Evolutionary conservation across 2,113 vertebrate genomes (phyloP).

Genomic region (Butastur rufipennis): DNA sequence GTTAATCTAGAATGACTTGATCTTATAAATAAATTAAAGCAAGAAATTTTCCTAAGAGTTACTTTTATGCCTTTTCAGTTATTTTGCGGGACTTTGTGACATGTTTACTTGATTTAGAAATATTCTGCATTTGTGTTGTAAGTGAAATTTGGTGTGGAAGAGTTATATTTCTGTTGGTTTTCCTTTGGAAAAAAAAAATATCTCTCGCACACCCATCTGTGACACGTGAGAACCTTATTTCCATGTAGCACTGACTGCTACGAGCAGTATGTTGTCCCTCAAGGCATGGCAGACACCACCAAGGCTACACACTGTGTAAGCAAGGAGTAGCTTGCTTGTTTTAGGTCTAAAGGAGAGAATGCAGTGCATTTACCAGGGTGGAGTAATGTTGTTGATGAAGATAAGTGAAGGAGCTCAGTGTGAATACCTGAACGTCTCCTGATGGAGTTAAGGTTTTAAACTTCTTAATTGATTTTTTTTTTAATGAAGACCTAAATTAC

Average conservation of each 20-base stretch:
- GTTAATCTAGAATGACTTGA: not conserved
- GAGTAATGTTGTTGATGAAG: not conserved
- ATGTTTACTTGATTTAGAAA: not conserved
- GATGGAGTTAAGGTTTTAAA: not conserved
- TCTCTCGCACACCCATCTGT: not conserved
- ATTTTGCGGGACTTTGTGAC: not conserved
- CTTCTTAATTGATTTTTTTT: not conserved
- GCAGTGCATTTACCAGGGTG: not conserved
- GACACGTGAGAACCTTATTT: accelerated
- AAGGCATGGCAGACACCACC: not conserved
- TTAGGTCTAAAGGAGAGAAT: not conserved
- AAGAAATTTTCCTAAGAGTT: not conserved
- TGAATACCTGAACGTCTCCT: not conserved
- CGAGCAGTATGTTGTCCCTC: not conserved
- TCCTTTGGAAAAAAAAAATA: not conserved
- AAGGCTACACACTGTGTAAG: not conserved
- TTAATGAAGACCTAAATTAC: not conserved
- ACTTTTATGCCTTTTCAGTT: not conserved
- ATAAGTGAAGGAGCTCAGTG: not conserved
- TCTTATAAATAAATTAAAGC: not conserved
- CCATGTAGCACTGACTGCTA: not conserved
- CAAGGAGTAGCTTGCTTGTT: not conserved
- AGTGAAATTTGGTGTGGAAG: not conserved
- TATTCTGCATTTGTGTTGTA: not conserved
- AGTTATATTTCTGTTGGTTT: not conserved